Evolutionary conservation across 2,797 vertebrate genomes (phyloP).

Genomic region (Gorsachius magnificus): DNA sequence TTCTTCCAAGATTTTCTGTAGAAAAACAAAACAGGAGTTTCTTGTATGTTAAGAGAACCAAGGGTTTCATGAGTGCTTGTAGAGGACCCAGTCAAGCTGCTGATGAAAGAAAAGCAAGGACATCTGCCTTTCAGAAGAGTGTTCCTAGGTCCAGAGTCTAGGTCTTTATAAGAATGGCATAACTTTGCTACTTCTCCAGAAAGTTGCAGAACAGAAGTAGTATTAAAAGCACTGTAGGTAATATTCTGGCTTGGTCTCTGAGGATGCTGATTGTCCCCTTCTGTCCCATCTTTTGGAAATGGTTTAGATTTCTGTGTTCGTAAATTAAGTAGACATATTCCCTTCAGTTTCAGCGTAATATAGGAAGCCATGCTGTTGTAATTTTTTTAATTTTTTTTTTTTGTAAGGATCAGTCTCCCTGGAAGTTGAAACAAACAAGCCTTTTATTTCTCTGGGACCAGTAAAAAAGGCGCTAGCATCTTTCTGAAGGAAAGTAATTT

Average conservation of each 20-base stretch:
- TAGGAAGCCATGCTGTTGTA: neutral
- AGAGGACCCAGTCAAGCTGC: neutral
- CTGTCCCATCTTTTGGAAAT: neutral
- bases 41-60: neutral
- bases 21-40: neutral
- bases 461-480: neutral
- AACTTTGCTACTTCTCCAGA: neutral
- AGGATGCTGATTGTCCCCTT: neutral
- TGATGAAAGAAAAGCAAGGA: neutral
- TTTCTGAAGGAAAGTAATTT: neutral
- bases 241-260: neutral
- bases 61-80: neutral
- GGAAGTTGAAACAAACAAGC: neutral
- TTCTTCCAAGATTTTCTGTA: neutral
- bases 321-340: neutral
- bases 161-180: neutral
- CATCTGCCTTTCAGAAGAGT: neutral
- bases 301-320: neutral
- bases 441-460: neutral
- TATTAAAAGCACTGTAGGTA: neutral
- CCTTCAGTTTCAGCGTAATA: neutral
- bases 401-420: neutral
- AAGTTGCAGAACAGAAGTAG: neutral
- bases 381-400: neutral
- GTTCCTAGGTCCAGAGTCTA: neutral